Evolutionary conservation across 2,113 vertebrate genomes (phyloP), one percentile per base, ranked within the genome.

Genomic region (Anarrhichthys ocellatus): DNA sequence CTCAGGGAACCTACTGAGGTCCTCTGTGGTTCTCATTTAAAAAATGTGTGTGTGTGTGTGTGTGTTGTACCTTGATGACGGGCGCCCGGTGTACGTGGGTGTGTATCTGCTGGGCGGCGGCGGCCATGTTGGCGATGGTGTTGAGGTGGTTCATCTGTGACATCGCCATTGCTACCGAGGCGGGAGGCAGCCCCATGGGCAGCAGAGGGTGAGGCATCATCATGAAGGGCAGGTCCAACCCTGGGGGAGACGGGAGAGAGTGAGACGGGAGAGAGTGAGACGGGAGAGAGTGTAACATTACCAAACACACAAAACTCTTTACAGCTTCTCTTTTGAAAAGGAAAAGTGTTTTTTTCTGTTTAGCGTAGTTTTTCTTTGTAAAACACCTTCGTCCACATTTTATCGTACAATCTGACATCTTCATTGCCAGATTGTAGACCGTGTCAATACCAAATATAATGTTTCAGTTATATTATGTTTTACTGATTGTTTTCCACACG

Each of bases 111-210:
- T 98, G 97, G 50, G 96, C 96, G 6, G 96, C 96, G 29, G 96
- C 97, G 22, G 97, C 97, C 97, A 98, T 98, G 94, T 98, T 99
- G 81, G 97, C 97, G 78, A 99, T 97, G 67, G 97, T 98, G 92
- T 95, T 98, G 92, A 99, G 96, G 92, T 99, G 98, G 94, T 97
- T 99, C 98, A 99, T 99, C 95, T 98, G 98, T 44, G 97, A 98
- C 97, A 99, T 98, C 71, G 97, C 98, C 98, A 99, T 98, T 85
- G 97, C 97, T 52, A 99, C 98, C 4, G 98, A 99, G 6, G 97
- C 97, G 0, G 97, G 97, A 80, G 98, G 98, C 92, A 99, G 94
- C 80, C 93, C 93, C 90, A 94, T 92, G 69, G 93, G 93, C 78
- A 94, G 83, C 66, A 94, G 85, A 8, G 93, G 93, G 83, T 97